These are phyloP conservation scores for Drosophila emarginata DNA, from an alignment of 2,888 invertebrate genomes.

Conservation along the genomic window DNA sequence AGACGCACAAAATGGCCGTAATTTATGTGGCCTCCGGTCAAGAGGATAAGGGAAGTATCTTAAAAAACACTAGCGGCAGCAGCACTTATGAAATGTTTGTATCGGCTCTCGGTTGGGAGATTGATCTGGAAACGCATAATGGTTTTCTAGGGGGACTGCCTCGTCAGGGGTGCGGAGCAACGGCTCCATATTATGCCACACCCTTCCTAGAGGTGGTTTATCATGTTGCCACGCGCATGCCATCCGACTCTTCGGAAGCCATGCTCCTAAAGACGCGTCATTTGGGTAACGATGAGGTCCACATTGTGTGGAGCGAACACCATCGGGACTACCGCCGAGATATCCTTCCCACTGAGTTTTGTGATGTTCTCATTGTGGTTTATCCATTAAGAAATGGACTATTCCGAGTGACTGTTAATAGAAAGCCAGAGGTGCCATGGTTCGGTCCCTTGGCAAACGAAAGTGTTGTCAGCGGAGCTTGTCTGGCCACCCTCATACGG, in stretches of 20 bases:
- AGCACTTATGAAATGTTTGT: constrained; percentile 94
- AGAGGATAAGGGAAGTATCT: constrained; percentile 96
- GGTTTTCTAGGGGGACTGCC: constrained; percentile 97
- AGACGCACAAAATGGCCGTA: constrained; percentile 98
- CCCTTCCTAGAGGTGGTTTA: constrained; percentile 96
- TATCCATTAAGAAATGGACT: constrained; percentile 95
- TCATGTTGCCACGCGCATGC: constrained; percentile 99
- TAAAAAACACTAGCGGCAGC: constrained; percentile 94
- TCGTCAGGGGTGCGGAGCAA: constrained; percentile 93
- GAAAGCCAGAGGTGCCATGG: constrained; percentile 94
- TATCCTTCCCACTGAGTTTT: constrained; percentile 99
- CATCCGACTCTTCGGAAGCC: constrained; percentile 93
- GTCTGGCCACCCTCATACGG: constrained; percentile 92
- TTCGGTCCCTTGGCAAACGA: constrained; percentile 98
- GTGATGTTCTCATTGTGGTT: constrained; percentile 97
- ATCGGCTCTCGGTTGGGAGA: constrained; percentile 87
- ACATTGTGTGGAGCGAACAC: constrained; percentile 99
- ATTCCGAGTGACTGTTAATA: constrained; percentile 93
- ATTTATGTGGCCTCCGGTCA: constrained; percentile 99
- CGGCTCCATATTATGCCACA: constrained; percentile 97
- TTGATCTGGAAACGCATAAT: constrained; percentile 96
- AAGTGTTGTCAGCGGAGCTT: constrained; percentile 85
- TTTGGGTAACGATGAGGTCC: constrained; percentile 98
- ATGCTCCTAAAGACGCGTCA: constrained; percentile 96
- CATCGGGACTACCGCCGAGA: constrained; percentile 96